A percentile compares a stretch with the other conserved stretches of the same genome.
Conservation (phyloP, 2,888 invertebrate genomes). For the Gisinianus flammeolus region DNA sequence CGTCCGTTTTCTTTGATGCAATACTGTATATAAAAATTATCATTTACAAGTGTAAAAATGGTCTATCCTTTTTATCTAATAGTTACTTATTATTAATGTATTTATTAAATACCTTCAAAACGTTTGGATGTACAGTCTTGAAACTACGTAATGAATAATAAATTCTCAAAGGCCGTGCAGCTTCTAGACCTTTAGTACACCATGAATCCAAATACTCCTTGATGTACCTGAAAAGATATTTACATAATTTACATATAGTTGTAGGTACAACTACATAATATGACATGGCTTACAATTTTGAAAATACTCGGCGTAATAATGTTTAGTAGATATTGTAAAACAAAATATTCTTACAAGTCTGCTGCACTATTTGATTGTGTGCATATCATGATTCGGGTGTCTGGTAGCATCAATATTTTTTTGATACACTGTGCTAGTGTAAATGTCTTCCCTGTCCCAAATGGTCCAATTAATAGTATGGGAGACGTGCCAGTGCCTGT, state of each 20-base stretch:
- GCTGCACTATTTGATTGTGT: slow-evolving; percentile 78
- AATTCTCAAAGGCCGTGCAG: slow-evolving; percentile 75
- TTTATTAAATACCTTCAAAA: slow-evolving; percentile 66
- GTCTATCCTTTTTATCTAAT: background rate
- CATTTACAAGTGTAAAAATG: slow-evolving; percentile 60
- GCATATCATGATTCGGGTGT: slow-evolving; percentile 77
- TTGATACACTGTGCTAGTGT: slow-evolving; percentile 77
- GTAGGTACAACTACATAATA: too few species aligned
- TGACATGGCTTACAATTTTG: too few species aligned
- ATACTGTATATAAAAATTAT: slow-evolving; percentile 73
- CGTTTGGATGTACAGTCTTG: slow-evolving; percentile 75
- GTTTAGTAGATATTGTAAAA: background rate
- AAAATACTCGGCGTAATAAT: background rate
- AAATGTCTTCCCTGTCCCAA: slow-evolving; percentile 78
- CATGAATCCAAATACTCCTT: slow-evolving; percentile 81
- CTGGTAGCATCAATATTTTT: slow-evolving; percentile 70
- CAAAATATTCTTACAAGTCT: slow-evolving; percentile 50
- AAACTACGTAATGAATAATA: slow-evolving; percentile 81
- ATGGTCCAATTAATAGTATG: slow-evolving; percentile 69
- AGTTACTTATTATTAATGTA: too few species aligned
- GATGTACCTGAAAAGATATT: slow-evolving; percentile 69
- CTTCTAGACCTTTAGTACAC: slow-evolving; percentile 71
- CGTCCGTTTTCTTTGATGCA: slow-evolving; percentile 71
- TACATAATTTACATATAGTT: too few species aligned
- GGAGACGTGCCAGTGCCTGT: slow-evolving; percentile 69